Evolutionary conservation across 2,888 invertebrate species (phyloP).

Genomic region (Cenopis cana): DNA sequence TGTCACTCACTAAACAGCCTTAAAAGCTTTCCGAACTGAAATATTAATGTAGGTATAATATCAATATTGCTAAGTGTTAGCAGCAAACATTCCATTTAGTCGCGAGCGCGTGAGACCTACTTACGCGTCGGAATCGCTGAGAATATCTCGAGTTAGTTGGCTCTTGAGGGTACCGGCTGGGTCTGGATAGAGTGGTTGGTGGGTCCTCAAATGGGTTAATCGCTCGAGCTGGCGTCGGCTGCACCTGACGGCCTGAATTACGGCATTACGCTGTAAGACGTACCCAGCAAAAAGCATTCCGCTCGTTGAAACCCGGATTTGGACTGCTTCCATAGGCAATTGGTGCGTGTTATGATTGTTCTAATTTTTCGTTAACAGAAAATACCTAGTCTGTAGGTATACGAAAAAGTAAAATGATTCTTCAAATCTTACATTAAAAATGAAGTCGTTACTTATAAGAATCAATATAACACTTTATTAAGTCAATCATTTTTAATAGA

Average conservation of each 20-base stretch:
- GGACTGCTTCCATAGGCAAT: slow-evolving; percentile 23
- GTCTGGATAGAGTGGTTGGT: slow-evolving; percentile 35
- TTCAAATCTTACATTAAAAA: too few species aligned
- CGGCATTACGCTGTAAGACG: slow-evolving; percentile 69
- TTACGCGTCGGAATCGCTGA: slow-evolving; percentile 24
- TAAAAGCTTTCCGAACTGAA: slow-evolving; percentile 42
- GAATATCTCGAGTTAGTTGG: slow-evolving; percentile 20
- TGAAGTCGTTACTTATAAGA: too few species aligned
- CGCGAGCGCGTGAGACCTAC: slow-evolving; percentile 22
- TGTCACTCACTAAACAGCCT: slow-evolving; percentile 41
- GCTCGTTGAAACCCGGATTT: slow-evolving; percentile 44
- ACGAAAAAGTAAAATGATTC: too few species aligned
- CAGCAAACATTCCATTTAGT: slow-evolving; percentile 40
- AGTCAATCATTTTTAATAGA: too few species aligned
- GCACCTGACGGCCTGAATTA: slow-evolving; percentile 81
- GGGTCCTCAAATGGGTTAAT: slow-evolving; percentile 76
- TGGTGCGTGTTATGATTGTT: slow-evolving; percentile 23
- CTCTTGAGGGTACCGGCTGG: slow-evolving; percentile 28
- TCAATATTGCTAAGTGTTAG: slow-evolving; percentile 42
- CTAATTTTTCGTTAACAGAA: not conserved
- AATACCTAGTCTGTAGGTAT: too few species aligned
- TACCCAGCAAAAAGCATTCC: slow-evolving; percentile 60
- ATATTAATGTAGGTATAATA: slow-evolving; percentile 42
- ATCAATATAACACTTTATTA: too few species aligned
- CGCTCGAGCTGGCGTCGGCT: slow-evolving; percentile 76